Evolutionary conservation across 1,140 invertebrate genomes (phyloP), one percentile per base, ranked within the genome.

Genomic region (Papilio xuthus): DNA sequence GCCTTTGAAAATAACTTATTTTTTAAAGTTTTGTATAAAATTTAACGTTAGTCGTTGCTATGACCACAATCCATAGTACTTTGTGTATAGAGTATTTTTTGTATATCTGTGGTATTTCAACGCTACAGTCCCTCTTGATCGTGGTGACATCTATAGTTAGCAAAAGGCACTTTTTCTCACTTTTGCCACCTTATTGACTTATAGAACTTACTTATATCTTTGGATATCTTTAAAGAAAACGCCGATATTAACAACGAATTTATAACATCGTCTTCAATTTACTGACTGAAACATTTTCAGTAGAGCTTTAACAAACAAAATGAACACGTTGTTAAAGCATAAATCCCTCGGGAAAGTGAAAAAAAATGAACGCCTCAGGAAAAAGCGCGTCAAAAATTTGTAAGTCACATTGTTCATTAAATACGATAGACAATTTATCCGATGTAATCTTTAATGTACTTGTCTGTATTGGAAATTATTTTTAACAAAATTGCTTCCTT

Each of bases 211-310:
- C n/a, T n/a, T n/a, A n/a, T n/a, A n/a, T n/a, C n/a, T n/a, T n/a
- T n/a, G 84, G 88, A 88, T 76, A 79, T 77, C 82, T 78, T 56
- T 67, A 74, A 75, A 76, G 67, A 42, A 67, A 60, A 71, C 78
- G 44, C 75, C 67, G 18, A 53, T 32, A 77, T 82, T 81, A 72
- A 26, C 42, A 63, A 78, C 79, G 73, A 82, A 83, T 84, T 84
- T 80, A 79, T 84, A 81, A 79, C 81, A 85, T 82, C 79, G 67
- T 80, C 79, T 78, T 60, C 80, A 85, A 85, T 83, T 80, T 82
- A 73, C 23, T 41, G 50, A 42, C 32, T 63, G 32, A 81, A 80
- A 77, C 80, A 80, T 80, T 47, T 63, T 63, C 74, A 71, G 60
- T 50, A 56, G n/a, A 13, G 76, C 78, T 70, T 78, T 74, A 77